Evolutionary conservation across 2,797 vertebrate genomes (phyloP).

Genomic region (Dendrocincla fuliginosa): DNA sequence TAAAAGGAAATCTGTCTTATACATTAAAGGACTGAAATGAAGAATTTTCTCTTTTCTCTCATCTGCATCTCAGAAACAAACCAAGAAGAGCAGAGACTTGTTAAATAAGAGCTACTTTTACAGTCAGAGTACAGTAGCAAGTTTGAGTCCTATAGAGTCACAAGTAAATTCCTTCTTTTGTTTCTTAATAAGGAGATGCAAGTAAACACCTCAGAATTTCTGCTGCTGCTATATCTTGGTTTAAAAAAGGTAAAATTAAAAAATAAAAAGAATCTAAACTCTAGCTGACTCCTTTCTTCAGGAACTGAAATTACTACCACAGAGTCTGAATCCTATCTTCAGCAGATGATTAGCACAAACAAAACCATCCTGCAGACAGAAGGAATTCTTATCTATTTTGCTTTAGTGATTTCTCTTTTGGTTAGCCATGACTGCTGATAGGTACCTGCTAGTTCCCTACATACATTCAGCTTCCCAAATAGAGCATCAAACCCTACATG

Average conservation of each 20-base stretch:
- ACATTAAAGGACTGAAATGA: conserved; percentile 32
- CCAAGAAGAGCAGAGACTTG: neutral
- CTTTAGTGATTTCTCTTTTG: conserved; percentile 47
- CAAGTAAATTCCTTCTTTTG: conserved; percentile 13
- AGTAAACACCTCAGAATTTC: conserved; percentile 8
- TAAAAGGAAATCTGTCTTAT: conserved; percentile 49
- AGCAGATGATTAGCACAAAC: neutral
- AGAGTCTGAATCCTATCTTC: neutral
- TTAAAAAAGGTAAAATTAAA: neutral
- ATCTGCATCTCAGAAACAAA: neutral
- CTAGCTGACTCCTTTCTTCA: neutral
- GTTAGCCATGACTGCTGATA: conserved; percentile 15
- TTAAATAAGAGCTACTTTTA: conserved; percentile 17
- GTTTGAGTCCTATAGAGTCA: conserved; percentile 7
- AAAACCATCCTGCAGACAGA: neutral
- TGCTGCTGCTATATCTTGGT: neutral
- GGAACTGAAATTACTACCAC: neutral
- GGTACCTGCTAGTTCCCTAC: conserved; percentile 44
- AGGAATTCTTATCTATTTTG: conserved; percentile 17
- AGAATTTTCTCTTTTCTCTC: conserved; percentile 20
- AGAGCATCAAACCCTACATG: conserved; percentile 52
- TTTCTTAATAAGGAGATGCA: neutral
- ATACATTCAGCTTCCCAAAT: conserved; percentile 60
- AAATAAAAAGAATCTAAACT: neutral
- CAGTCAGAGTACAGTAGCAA: neutral